Percentiles rank a stretch among this genome's conserved stretches.
Evolutionary conservation across 2,797 vertebrate genomes (phyloP).

Genomic region (Sebastiscus albofasciatus): DNA sequence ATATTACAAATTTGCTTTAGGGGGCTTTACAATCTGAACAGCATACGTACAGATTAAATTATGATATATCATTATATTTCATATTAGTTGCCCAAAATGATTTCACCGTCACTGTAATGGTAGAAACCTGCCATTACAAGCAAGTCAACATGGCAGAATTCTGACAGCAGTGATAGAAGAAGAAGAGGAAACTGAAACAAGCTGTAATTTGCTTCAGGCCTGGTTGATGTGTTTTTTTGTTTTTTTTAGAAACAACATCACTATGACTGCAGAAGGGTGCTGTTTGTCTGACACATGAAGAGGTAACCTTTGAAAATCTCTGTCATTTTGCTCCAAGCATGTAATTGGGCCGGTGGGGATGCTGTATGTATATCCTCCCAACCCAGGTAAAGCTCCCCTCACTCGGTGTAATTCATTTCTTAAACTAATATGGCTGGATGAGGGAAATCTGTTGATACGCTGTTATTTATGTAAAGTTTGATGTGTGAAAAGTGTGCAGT

Average conservation of each 20-base stretch:
- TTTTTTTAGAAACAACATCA: background rate
- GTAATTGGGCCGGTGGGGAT: background rate
- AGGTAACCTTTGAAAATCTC: constrained; percentile 3
- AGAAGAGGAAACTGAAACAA: background rate
- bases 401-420: background rate
- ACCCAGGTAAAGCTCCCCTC: background rate
- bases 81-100: background rate
- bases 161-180: background rate
- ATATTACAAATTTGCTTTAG: too few species aligned
- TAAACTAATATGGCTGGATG: too few species aligned
- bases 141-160: background rate
- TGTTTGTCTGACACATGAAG: background rate
- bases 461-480: background rate
- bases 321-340: background rate
- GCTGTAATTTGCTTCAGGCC: constrained; percentile 16
- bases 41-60: background rate
- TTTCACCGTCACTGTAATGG: background rate
- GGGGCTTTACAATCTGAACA: background rate
- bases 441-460: background rate
- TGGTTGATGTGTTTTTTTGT: background rate
- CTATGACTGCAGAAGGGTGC: background rate
- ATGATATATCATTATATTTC: background rate
- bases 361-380: background rate
- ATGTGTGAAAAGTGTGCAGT: background rate
- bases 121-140: constrained; percentile 1